Conservation (phyloP, 2,113 vertebrate species). For the Labeo rohita region DNA sequence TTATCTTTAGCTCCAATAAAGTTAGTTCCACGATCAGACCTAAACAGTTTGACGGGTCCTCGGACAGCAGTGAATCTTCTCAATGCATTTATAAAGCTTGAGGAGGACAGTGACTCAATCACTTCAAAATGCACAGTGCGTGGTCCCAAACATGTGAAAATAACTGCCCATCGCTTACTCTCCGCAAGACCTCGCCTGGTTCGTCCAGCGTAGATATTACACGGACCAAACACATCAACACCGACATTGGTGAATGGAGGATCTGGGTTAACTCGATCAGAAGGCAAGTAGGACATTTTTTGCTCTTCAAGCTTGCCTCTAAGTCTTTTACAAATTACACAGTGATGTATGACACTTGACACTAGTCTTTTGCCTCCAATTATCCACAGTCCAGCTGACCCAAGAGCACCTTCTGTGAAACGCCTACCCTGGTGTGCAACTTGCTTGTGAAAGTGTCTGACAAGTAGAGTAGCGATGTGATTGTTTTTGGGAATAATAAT, state of each 20-base stretch:
- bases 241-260: conserved; percentile 24
- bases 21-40: no score
- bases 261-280: conserved; percentile 8
- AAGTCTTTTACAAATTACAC: conserved; percentile 11
- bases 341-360: background rate
- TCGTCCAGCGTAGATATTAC: background rate
- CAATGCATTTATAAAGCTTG: conserved; percentile 24
- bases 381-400: no score
- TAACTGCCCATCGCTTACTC: conserved; percentile 22
- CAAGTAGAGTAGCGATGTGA: no score
- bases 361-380: no score
- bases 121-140: background rate
- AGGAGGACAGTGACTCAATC: background rate
- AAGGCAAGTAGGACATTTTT: conserved; percentile 31
- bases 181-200: background rate
- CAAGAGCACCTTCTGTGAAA: no score
- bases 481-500: no score
- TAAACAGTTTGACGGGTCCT: no score
- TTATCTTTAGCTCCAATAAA: no score
- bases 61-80: no score
- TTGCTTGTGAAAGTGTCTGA: no score
- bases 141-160: conserved; percentile 3
- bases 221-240: conserved; percentile 33
- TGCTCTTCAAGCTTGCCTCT: background rate
- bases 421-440: no score